Percentiles rank a stretch among this genome's conserved stretches.
Conservation (phyloP, 1,140 invertebrate genomes). For the Drosophila nikananu region DNA sequence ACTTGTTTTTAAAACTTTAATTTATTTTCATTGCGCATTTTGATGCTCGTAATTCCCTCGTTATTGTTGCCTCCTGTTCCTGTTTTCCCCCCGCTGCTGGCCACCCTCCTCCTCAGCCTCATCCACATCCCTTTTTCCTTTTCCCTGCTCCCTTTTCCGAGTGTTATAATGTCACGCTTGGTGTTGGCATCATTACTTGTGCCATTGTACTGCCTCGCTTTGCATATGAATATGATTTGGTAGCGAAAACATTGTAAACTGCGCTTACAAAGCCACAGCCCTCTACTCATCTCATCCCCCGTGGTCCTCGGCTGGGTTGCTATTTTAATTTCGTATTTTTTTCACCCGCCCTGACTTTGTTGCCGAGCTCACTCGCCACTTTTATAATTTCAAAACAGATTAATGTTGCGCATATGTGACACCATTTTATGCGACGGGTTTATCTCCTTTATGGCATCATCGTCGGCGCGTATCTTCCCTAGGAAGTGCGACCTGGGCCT, state of each 20-base stretch:
- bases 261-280: conserved; percentile 72
- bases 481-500: conserved; percentile 30
- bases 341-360: conserved; percentile 24
- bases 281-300: conserved; percentile 9
- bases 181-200: conserved; percentile 79
- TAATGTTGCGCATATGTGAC: conserved; percentile 85
- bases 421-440: conserved; percentile 82
- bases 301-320: conserved; percentile 42
- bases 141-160: conserved; percentile 6
- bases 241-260: conserved; percentile 70
- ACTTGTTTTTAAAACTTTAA: conserved; percentile 73
- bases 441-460: conserved; percentile 82
- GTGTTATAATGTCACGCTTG: conserved; percentile 73
- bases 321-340: conserved; percentile 78
- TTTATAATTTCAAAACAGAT: conserved; percentile 83
- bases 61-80: conserved; percentile 78
- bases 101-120: conserved; percentile 6
- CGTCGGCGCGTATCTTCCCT: conserved; percentile 39
- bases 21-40: conserved; percentile 85
- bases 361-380: conserved; percentile 56
- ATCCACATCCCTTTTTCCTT: not conserved
- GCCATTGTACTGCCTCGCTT: conserved; percentile 66
- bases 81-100: conserved; percentile 3
- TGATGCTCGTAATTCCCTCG: conserved; percentile 82
- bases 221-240: conserved; percentile 83